These are phyloP conservation scores for Oncorhynchus nerka DNA, from an alignment of 2,113 vertebrate genomes.

Conservation along the genomic window DNA sequence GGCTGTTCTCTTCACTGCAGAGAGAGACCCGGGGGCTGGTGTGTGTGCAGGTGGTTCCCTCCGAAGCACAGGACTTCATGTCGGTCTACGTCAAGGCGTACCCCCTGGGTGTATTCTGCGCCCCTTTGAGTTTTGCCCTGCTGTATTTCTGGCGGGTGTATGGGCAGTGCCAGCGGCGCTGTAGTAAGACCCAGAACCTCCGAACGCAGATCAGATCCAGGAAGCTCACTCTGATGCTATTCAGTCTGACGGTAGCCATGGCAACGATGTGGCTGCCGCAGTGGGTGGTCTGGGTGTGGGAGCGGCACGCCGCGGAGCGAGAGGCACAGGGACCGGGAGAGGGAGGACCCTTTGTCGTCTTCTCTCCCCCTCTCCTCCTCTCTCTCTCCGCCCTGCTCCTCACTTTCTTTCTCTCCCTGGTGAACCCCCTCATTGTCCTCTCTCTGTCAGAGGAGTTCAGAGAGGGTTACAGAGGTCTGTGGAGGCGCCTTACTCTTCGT, in stretches of 20 bases:
- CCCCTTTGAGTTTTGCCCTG: constrained; percentile 77
- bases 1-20: constrained; percentile 75
- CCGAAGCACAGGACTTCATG: constrained; percentile 71
- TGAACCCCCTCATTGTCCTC: constrained; percentile 84
- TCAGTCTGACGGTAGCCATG: constrained; percentile 76
- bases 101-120: constrained; percentile 79
- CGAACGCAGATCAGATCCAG: constrained; percentile 82
- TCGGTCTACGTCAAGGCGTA: constrained; percentile 80
- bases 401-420: constrained; percentile 80
- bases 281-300: constrained; percentile 86
- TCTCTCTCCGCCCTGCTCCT: constrained; percentile 78
- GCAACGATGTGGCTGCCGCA: constrained; percentile 83
- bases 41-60: constrained; percentile 74
- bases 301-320: constrained; percentile 65
- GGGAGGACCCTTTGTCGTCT: constrained; percentile 16
- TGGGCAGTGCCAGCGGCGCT: constrained; percentile 74
- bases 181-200: constrained; percentile 81
- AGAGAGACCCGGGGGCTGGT: constrained; percentile 54
- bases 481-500: constrained; percentile 78
- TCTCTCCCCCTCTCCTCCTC: constrained; percentile 75
- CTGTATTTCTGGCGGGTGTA: constrained; percentile 85
- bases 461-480: constrained; percentile 79
- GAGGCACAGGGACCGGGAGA: constrained; percentile 37
- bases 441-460: constrained; percentile 86
- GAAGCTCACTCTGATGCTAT: constrained; percentile 82